Percentiles rank a stretch among this genome's conserved stretches.
Evolutionary conservation across 2,113 vertebrate species (phyloP).

Genomic region (Monarcha castaneiventris): DNA sequence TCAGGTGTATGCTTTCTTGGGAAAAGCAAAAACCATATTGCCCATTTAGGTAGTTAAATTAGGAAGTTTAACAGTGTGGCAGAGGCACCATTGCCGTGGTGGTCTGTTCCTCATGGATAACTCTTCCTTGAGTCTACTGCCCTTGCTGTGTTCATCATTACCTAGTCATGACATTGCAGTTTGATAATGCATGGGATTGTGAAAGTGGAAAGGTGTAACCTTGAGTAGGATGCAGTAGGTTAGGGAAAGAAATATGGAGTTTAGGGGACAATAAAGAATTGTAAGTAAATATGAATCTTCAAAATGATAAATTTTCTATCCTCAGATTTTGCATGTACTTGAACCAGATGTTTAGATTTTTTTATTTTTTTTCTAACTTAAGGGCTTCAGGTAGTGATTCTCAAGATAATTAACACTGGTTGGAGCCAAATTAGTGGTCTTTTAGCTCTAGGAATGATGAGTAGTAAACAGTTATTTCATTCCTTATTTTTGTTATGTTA

Average conservation of each 20-base stretch:
- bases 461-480: neutral
- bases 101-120: neutral
- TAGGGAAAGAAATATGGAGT: neutral
- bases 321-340: neutral
- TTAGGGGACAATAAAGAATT: neutral
- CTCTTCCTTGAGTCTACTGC: neutral
- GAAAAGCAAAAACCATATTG: neutral
- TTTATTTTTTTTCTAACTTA: neutral
- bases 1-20: neutral
- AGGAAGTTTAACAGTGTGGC: neutral
- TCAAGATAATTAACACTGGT: neutral
- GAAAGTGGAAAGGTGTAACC: neutral
- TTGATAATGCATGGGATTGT: neutral
- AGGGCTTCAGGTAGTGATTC: neutral
- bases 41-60: neutral
- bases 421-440: neutral
- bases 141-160: neutral
- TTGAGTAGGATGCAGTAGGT: neutral
- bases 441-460: neutral
- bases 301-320: neutral
- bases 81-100: neutral
- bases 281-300: neutral
- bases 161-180: accelerated
- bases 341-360: neutral
- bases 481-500: neutral